Evolutionary conservation across 1,140 invertebrate genomes (phyloP).

Genomic region (Pararge aegeria): DNA sequence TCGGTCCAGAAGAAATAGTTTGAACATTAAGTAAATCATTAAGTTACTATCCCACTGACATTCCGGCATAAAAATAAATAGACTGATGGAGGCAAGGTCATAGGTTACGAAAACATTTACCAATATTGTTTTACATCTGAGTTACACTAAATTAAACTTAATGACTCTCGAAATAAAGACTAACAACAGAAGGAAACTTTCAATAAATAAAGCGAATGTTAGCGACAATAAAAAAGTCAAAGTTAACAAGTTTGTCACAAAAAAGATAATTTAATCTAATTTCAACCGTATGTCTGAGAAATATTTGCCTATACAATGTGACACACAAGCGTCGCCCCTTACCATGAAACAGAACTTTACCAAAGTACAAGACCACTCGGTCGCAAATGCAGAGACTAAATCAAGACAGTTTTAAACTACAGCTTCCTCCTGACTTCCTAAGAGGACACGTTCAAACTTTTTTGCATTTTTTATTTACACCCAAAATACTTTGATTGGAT

Average conservation of each 20-base stretch:
- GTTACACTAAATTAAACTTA: neutral
- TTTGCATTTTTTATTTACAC: too few species aligned
- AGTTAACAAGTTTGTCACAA: conserved; percentile 42
- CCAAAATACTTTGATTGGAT: too few species aligned
- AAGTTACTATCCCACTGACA: neutral
- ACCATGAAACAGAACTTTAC: too few species aligned
- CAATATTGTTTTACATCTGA: neutral
- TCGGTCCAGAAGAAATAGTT: neutral
- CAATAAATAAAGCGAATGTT: conserved; percentile 25
- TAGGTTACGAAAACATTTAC: conserved; percentile 1
- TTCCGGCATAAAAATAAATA: neutral
- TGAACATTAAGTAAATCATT: neutral
- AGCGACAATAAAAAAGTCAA: conserved; percentile 53
- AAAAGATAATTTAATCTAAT: conserved; percentile 25
- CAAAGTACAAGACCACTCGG: too few species aligned
- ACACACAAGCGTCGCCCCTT: too few species aligned
- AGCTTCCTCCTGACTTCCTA: too few species aligned
- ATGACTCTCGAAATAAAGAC: neutral
- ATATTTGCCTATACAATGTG: neutral
- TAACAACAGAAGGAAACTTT: neutral
- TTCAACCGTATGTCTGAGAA: conserved; percentile 23
- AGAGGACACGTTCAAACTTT: too few species aligned
- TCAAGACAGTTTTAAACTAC: too few species aligned
- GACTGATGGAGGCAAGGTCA: neutral
- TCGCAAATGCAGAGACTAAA: too few species aligned